phyloP scores from a whole-genome alignment of 2,888 invertebrate genomes.

The Tuberolachnus salignus region DNA sequence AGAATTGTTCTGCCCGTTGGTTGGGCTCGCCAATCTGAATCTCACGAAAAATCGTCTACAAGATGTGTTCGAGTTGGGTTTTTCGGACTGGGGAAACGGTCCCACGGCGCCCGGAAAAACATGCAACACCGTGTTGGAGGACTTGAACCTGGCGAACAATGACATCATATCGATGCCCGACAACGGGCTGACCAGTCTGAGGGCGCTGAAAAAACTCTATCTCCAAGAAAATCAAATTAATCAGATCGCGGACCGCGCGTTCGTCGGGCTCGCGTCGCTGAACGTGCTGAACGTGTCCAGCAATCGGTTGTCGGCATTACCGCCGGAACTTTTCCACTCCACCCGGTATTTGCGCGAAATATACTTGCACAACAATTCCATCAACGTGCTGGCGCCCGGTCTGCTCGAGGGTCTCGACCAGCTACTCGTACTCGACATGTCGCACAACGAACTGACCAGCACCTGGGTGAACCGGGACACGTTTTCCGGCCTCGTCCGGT shows the following conservation, averaged over 20 bases:
- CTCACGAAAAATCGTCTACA: conserved; percentile 78
- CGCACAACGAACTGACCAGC: conserved; percentile 84
- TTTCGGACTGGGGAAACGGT: conserved; percentile 75
- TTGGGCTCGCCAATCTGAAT: conserved; percentile 73
- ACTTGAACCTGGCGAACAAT: conserved; percentile 81
- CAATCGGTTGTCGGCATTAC: conserved; percentile 87
- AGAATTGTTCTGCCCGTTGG: conserved; percentile 80
- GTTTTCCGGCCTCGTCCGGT: conserved; percentile 84
- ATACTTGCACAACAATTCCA: conserved; percentile 89
- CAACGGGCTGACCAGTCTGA: conserved; percentile 80
- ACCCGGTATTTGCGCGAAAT: conserved; percentile 84
- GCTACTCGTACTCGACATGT: conserved; percentile 81
- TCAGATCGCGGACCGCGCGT: conserved; percentile 83
- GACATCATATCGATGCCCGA: conserved; percentile 83
- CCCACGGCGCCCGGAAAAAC: conserved; percentile 72
- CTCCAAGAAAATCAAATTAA: conserved; percentile 88
- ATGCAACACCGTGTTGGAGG: conserved; percentile 68
- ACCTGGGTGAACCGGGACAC: conserved; percentile 85
- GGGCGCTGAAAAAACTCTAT: conserved; percentile 79
- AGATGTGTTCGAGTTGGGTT: conserved; percentile 76
- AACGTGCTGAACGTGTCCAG: conserved; percentile 87
- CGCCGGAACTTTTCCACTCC: conserved; percentile 81
- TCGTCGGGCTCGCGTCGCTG: conserved; percentile 79
- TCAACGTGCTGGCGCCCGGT: conserved; percentile 83
- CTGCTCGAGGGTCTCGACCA: conserved; percentile 83